These are phyloP conservation scores for Hippopotamus amphibius DNA, from an alignment of 2,113 vertebrate species.

Conservation along the genomic window DNA sequence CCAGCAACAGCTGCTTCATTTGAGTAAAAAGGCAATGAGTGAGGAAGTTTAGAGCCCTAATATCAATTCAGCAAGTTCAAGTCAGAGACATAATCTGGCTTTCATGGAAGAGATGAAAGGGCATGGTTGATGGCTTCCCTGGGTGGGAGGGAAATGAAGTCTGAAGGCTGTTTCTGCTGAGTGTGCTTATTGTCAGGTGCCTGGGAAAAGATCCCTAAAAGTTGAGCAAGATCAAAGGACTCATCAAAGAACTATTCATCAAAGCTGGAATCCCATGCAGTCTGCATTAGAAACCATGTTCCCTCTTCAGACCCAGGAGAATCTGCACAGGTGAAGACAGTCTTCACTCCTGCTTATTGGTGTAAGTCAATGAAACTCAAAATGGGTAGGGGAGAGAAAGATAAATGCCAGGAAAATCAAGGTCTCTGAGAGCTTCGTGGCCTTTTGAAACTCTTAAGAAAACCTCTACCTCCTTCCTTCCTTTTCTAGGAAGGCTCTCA, in stretches of 20 bases:
- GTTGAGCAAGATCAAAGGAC: conserved; percentile 62
- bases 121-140: conserved; percentile 52
- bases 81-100: conserved; percentile 52
- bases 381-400: background rate
- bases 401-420: conserved; percentile 19
- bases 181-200: conserved; percentile 46
- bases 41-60: conserved; percentile 41
- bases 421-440: background rate
- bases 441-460: conserved; percentile 22
- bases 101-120: conserved; percentile 54
- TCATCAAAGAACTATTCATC: conserved; percentile 57
- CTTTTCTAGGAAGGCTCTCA: conserved; percentile 26
- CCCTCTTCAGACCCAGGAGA: background rate
- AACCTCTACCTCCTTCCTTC: conserved; percentile 12
- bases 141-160: conserved; percentile 47
- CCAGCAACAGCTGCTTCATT: background rate
- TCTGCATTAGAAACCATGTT: conserved; percentile 24
- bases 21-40: conserved; percentile 18
- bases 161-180: conserved; percentile 70
- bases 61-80: conserved; percentile 24
- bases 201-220: conserved; percentile 64
- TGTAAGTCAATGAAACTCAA: conserved; percentile 42
- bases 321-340: background rate
- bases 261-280: conserved; percentile 29
- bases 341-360: background rate